phyloP scores from a whole-genome alignment of 1,140 invertebrate genomes.

The Drosophila busckii region DNA sequence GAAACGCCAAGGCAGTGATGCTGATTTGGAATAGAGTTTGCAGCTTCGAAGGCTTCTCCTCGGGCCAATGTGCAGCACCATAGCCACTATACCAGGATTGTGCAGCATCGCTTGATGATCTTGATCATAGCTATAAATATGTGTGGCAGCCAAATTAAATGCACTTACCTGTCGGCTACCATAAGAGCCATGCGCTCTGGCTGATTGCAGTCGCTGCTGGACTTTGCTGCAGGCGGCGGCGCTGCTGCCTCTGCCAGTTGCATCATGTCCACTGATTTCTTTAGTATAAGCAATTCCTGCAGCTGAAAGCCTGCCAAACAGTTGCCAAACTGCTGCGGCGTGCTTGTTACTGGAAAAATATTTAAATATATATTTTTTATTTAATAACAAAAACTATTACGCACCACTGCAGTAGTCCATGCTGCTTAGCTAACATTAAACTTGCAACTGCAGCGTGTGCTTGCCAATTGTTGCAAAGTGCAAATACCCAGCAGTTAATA shows the following conservation, averaged over 20 bases:
- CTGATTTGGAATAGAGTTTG: slow-evolving; percentile 86
- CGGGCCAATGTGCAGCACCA: slow-evolving; percentile 48
- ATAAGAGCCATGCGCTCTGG: slow-evolving; percentile 56
- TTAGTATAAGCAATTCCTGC: slow-evolving; percentile 43
- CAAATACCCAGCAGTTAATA: background rate
- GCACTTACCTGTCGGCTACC: slow-evolving; percentile 45
- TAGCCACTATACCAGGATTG: slow-evolving; percentile 19
- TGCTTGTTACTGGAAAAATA: slow-evolving; percentile 34
- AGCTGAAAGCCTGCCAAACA: slow-evolving; percentile 55
- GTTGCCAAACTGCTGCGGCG: slow-evolving; percentile 49
- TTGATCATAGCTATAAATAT: slow-evolving; percentile 21
- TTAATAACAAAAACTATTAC: slow-evolving; percentile 10
- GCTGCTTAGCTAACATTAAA: slow-evolving; percentile 11
- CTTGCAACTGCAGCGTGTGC: slow-evolving; percentile 25
- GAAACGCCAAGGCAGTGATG: slow-evolving; percentile 86
- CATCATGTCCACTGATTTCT: slow-evolving; percentile 54
- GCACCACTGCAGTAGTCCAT: slow-evolving; percentile 58
- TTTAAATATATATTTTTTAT: background rate
- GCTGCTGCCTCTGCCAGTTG: background rate
- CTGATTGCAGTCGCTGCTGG: background rate
- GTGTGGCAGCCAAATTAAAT: too few species aligned
- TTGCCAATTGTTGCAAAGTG: too few species aligned
- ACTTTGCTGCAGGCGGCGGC: background rate
- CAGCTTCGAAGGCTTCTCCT: slow-evolving; percentile 81
- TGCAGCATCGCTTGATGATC: slow-evolving; percentile 6